These are phyloP conservation scores for Metopia argyrocephala DNA, from an alignment of 2,888 invertebrate species.

Conservation along the genomic window DNA sequence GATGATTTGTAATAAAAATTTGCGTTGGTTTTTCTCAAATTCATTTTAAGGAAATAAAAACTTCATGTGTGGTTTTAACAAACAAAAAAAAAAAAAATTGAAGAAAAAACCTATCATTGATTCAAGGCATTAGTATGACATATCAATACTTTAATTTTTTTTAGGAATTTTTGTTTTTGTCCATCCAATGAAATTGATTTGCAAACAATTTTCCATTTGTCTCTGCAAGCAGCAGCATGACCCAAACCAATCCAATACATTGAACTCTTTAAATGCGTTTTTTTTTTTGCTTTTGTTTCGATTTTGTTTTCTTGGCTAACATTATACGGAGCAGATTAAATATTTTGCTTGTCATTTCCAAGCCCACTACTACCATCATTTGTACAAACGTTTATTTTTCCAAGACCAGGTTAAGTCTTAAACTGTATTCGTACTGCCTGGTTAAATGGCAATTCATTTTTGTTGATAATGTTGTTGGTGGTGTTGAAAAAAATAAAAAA, in stretches of 20 bases:
- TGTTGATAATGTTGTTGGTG: background rate
- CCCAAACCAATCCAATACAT: conserved; percentile 53
- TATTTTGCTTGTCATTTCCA: background rate
- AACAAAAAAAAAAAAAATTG: background rate
- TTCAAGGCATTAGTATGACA: conserved; percentile 37
- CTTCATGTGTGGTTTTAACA: conserved; percentile 41
- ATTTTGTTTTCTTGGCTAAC: background rate
- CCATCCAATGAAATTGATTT: conserved; percentile 15
- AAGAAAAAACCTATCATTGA: conserved; percentile 19
- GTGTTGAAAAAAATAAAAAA: background rate
- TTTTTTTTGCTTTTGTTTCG: conserved; percentile 3
- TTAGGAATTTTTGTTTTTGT: conserved; percentile 16
- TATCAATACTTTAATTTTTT: conserved; percentile 23
- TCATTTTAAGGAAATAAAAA: background rate
- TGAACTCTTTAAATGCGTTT: conserved; percentile 31
- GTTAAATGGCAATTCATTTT: background rate
- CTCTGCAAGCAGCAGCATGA: conserved; percentile 32
- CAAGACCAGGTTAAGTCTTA: background rate
- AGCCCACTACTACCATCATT: background rate
- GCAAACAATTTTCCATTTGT: conserved; percentile 24
- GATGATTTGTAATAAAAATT: background rate
- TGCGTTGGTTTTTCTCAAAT: background rate
- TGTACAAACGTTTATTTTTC: background rate
- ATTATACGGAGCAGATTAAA: background rate
- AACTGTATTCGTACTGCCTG: too few relatives aligned